Evolutionary conservation across 2,888 invertebrate species (phyloP).

Genomic region (Aphodius granarius): DNA sequence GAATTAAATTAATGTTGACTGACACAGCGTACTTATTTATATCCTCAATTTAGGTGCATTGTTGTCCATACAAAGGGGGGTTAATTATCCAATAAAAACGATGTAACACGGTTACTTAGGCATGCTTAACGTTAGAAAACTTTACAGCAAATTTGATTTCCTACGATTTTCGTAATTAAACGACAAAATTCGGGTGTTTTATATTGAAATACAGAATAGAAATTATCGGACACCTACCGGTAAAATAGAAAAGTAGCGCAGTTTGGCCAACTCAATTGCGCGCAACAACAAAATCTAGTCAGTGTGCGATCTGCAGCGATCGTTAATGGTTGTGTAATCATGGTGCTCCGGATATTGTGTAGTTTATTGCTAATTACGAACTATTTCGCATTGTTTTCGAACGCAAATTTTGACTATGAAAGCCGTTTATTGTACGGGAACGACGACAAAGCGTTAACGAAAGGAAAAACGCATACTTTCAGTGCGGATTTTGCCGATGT

Average conservation of each 20-base stretch:
- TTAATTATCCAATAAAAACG: slow-evolving; percentile 35
- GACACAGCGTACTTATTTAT: slow-evolving; percentile 24
- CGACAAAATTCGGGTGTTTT: no score
- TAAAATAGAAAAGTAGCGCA: not conserved
- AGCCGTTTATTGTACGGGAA: not conserved
- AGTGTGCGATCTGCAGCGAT: not conserved
- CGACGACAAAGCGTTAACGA: not conserved
- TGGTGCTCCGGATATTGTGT: slow-evolving; percentile 4
- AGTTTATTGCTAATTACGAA: slow-evolving; percentile 2
- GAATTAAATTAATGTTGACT: slow-evolving; percentile 17
- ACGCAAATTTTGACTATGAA: not conserved
- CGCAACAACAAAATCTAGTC: not conserved
- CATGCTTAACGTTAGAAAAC: not conserved
- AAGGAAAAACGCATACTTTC: not conserved
- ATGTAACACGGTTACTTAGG: not conserved
- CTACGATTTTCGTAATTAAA: no score
- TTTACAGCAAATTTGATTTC: not conserved
- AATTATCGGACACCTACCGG: not conserved
- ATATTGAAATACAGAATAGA: no score
- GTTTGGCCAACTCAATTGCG: not conserved
- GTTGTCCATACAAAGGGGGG: slow-evolving; percentile 34
- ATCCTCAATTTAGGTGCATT: slow-evolving; percentile 40
- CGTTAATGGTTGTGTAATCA: not conserved
- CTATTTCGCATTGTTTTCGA: not conserved
- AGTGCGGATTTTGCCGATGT: not conserved